A percentile compares a stretch with the other conserved stretches of the same genome.
These are phyloP conservation scores for Gallinago media DNA, from an alignment of 2,113 vertebrate genomes.

Conservation along the genomic window DNA sequence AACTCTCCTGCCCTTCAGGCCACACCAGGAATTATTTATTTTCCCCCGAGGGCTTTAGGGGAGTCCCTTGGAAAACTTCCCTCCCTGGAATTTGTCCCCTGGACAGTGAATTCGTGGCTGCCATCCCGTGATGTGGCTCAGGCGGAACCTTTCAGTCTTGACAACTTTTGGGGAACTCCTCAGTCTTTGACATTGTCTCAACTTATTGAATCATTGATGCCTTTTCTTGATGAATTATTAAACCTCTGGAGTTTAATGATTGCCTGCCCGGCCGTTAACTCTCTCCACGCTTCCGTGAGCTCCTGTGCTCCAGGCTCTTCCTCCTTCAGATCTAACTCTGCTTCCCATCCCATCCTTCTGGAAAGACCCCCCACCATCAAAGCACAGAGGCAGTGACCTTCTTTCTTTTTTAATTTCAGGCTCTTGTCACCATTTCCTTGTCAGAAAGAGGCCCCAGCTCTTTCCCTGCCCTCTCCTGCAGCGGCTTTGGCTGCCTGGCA, in stretches of 20 bases:
- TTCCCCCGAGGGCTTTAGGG: rapidly evolving
- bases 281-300: not conserved
- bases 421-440: not conserved
- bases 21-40: not conserved
- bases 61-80: not conserved
- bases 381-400: not conserved
- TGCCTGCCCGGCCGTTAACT: not conserved
- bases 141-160: rapidly evolving
- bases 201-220: rapidly evolving
- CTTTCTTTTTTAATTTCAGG: not conserved
- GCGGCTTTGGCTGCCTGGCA: not conserved
- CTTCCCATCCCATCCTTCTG: rapidly evolving
- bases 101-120: rapidly evolving
- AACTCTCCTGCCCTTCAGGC: too few relatives aligned
- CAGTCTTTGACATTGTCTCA: not conserved
- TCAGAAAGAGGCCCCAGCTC: not conserved
- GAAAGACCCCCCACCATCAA: not conserved
- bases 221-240: not conserved
- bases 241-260: rapidly evolving
- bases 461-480: not conserved
- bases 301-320: rapidly evolving
- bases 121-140: rapidly evolving
- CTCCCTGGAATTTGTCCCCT: not conserved
- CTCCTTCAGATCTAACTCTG: rapidly evolving
- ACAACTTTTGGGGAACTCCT: not conserved